Evolutionary conservation across 2,113 vertebrate species (phyloP), one percentile per base, ranked within the genome.

Genomic region (Bufo bufo): DNA sequence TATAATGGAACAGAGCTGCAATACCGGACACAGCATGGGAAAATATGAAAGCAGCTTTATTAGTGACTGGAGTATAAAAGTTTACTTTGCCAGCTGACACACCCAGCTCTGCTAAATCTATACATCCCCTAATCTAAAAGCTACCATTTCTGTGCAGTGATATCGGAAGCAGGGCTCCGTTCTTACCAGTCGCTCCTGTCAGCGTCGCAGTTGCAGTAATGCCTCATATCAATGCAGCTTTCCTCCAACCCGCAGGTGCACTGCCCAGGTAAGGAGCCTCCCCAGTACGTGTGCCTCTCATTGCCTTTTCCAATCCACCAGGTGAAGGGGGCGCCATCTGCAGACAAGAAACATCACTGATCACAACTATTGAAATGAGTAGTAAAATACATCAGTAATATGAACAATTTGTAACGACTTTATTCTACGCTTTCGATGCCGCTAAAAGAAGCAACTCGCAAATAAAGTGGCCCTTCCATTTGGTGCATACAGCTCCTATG

Each of bases 171-270:
- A 12, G 23, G 49, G 19, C 50, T n/a, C 1, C 7, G 6, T 0
- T 65, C 90, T 96, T 97, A 99, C 98, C 98, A 99, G 89, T 96
- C 90, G 65, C 97, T 95, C 88, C 91, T 94, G 90, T 98, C 97
- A 6, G 97, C 97, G 0, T 99, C 98, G 85, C 98, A 99, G 93
- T 99, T 99, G 94, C 98, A 99, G 94, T 99, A 98, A 92, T 97
- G 97, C 92, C 94, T 96, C 94, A 97, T 95, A 91, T 99, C 98
- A 69, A 97, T 90, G 91, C 98, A 99, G 93, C 96, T 98, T 92
- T 98, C 97, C 79, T 99, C 96, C 91, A 99, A 91, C 91, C 97
- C 97, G 92, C 98, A 99, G 72, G 96, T 96, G 90, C 98, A 99
- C 89, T 98, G 97, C 82, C 97, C 97, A 0, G 98, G 98, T 86